Evolutionary conservation across 1,140 invertebrate genomes (phyloP), one percentile per base, ranked within the genome.

Genomic region (Heliconius himera): DNA sequence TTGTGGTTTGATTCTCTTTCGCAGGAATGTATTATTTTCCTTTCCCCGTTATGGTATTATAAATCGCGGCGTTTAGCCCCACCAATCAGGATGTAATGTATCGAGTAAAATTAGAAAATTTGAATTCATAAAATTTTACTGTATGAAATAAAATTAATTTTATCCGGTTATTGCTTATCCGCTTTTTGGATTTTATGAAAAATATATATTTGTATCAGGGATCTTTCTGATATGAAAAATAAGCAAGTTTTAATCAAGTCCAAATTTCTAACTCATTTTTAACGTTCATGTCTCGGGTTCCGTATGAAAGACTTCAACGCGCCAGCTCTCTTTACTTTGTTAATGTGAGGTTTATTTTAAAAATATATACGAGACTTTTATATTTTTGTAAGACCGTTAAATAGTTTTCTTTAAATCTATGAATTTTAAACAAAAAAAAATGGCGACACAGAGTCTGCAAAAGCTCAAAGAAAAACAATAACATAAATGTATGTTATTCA

Each of bases 271-370:
- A 66, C 29, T 41, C 33, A 72, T 36, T n/a, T 72, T 72, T 38
- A 13, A 38, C n/a, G 70, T 72, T 41, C 38, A 8, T 16, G 36
- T 72, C 36, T 9, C 36, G 76, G 70, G 76, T 70, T 73, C 70
- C 70, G 77, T 87, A 83, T 83, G 83, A 90, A 90, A 90, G 88
- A 89, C 75, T 84, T 90, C 87, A 90, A 90, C 88, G 86, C 89
- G 89, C 82, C 60, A 29, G 18, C 11, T 29, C 13, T 66, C 26
- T 4, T 66, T 26, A 29, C 22, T 66, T 66, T 29, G 22, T 29
- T 26, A 1, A 22, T 1, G 9, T 29, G 22, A 26, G 22, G 11
- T 16, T 66, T 66, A 1, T 66, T 26, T 26, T 29, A 66, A 66
- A 26, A 66, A 66, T 0, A 22, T 22, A 18, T 29, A 26, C n/a